Evolutionary conservation across 2,113 vertebrate species (phyloP).

Genomic region (Orientallactaga bullata): DNA sequence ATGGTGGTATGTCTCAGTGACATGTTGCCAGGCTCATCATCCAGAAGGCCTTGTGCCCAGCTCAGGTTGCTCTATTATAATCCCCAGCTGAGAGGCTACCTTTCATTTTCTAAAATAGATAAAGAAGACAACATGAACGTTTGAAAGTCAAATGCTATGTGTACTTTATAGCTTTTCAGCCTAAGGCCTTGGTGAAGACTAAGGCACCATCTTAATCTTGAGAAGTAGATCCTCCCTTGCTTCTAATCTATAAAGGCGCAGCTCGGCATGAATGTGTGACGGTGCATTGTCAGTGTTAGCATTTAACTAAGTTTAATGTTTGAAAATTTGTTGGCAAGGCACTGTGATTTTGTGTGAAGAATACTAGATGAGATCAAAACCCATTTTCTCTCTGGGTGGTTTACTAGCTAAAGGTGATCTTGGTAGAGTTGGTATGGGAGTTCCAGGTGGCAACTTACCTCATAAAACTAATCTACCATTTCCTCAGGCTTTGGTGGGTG

Average conservation of each 20-base stretch:
- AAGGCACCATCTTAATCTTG: background rate
- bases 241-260: background rate
- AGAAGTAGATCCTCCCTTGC: background rate
- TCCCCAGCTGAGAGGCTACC: conserved; percentile 46
- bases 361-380: conserved; percentile 56
- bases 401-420: conserved; percentile 58
- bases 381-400: conserved; percentile 59
- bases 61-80: conserved; percentile 71
- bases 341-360: conserved; percentile 44
- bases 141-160: conserved; percentile 39
- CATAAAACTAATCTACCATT: conserved; percentile 48
- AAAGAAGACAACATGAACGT: conserved; percentile 53
- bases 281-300: background rate
- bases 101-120: conserved; percentile 58
- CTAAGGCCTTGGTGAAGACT: background rate
- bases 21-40: conserved; percentile 34
- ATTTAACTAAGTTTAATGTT: conserved; percentile 41
- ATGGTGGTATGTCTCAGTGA: conserved; percentile 54
- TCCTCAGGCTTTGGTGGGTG: conserved; percentile 23
- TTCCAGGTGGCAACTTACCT: conserved; percentile 46
- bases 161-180: conserved; percentile 25
- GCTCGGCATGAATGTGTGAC: too few relatives aligned
- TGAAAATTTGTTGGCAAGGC: conserved; percentile 14
- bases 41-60: conserved; percentile 41
- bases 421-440: conserved; percentile 45